Evolutionary conservation across 2,888 invertebrate species (phyloP).

Genomic region (Gortyna flavago): DNA sequence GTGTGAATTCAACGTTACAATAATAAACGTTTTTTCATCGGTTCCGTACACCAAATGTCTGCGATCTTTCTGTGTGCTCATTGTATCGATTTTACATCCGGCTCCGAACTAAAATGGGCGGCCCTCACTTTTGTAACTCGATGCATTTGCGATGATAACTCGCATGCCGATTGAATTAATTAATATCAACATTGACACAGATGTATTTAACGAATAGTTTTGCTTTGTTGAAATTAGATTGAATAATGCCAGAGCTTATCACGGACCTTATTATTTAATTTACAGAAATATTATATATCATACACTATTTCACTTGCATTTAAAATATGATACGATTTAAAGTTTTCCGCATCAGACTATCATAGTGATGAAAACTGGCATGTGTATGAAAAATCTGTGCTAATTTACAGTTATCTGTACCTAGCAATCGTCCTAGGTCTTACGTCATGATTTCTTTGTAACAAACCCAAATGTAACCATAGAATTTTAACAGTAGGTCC

Average conservation of each 20-base stretch:
- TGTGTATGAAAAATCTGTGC: neutral
- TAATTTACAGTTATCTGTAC: neutral
- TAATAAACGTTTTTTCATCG: constrained; percentile 74
- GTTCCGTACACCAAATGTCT: constrained; percentile 74
- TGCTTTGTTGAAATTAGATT: neutral
- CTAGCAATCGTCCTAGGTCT: neutral
- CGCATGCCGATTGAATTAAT: constrained; percentile 7
- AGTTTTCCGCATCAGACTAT: neutral
- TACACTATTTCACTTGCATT: neutral
- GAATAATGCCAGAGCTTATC: neutral
- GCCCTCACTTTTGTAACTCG: constrained; percentile 69
- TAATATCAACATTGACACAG: constrained; percentile 33
- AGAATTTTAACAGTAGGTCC: constrained; percentile 62
- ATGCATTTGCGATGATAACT: constrained; percentile 60
- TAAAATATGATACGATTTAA: neutral
- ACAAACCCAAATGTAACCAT: neutral
- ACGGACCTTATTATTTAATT: neutral
- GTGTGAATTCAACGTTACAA: constrained; percentile 59
- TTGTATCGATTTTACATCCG: constrained; percentile 88
- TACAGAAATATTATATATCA: neutral
- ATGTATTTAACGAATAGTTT: constrained; percentile 4
- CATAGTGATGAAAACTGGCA: neutral
- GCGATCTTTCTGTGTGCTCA: constrained; percentile 82
- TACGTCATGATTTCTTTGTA: neutral
- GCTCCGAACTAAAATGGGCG: constrained; percentile 81